Base-by-base conservation (phyloP, 2,888 invertebrate species). In the Tachystola acroxantha region DNA sequence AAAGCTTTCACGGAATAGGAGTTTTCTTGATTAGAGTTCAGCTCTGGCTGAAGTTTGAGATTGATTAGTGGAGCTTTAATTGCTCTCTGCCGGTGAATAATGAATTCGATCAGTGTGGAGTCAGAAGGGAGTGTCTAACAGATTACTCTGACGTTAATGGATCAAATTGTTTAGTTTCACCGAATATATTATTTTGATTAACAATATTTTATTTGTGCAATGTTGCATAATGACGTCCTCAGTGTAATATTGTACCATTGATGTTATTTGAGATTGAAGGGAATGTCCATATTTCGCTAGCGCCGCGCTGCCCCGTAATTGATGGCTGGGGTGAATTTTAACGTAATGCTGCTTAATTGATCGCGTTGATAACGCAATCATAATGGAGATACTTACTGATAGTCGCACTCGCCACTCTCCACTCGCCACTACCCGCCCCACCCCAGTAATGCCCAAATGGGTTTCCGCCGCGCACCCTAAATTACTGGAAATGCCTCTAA, bases 11-110 rank as follows among this genome's bases (percentile, higher is more conserved):
- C 82, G 84, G 82, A 79, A 82, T 82, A 77, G 75, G 82, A 85
- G 82, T 85, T 85, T 85, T 85, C 85, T 86, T 86, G 85, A 86
- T 86, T 85, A 85, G 84, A 86, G 84, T 85, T 85, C 82, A 81
- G 80, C 75, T 77, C 72, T 73, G 75, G 69, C 71, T 80, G 75
- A 84, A 85, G 84, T 85, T 85, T 84, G 76, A 84, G 85, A 85
- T 86, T 86, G 85, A 86, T 86, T 86, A 85, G 85, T 85, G 74
- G 77, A 74, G 82, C 71, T 84, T 85, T 86, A 86, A 84, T 85
- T 82, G 81, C 80, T 84, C 78, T 73, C 72, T 72, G 76, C 72
- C 73, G 74, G 78, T 85, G 81, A 85, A 82, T 86, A 86, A 86
- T 85, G 81, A 84, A 82, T 79, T 77, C 81, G 79, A 84, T 85